Conservation (phyloP, 2,888 invertebrate genomes). For the Drosophila mimetica region DNA sequence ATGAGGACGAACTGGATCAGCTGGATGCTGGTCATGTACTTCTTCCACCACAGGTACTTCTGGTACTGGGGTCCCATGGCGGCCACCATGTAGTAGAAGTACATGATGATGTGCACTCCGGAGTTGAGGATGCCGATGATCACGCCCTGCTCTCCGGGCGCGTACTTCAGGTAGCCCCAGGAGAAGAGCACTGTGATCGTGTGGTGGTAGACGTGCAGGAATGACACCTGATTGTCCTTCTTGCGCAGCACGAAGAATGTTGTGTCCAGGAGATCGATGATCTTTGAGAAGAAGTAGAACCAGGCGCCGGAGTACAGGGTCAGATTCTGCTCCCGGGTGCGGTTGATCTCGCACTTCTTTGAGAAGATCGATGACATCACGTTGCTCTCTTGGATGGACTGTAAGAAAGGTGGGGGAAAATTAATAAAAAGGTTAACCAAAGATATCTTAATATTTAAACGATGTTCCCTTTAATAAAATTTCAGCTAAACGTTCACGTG, state of each 20-base stretch:
- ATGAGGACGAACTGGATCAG: conserved; percentile 88
- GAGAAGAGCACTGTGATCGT: conserved; percentile 91
- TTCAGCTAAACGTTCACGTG: neutral
- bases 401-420: neutral
- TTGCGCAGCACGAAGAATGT: conserved; percentile 95
- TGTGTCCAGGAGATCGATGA: conserved; percentile 91
- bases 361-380: conserved; percentile 79
- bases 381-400: conserved; percentile 81
- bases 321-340: conserved; percentile 85
- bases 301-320: conserved; percentile 86
- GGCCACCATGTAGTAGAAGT: conserved; percentile 85
- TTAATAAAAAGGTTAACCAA: neutral
- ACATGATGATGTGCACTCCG: conserved; percentile 86
- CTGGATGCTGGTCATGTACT: conserved; percentile 85
- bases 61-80: conserved; percentile 85
- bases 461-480: too few species aligned
- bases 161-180: conserved; percentile 91
- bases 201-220: conserved; percentile 96
- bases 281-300: conserved; percentile 92
- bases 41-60: conserved; percentile 86
- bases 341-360: conserved; percentile 81
- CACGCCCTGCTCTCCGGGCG: conserved; percentile 86
- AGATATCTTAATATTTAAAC: too few species aligned
- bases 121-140: conserved; percentile 85
- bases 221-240: conserved; percentile 94